Conservation (phyloP, 2,113 vertebrate species). For the Rhineura floridana region DNA sequence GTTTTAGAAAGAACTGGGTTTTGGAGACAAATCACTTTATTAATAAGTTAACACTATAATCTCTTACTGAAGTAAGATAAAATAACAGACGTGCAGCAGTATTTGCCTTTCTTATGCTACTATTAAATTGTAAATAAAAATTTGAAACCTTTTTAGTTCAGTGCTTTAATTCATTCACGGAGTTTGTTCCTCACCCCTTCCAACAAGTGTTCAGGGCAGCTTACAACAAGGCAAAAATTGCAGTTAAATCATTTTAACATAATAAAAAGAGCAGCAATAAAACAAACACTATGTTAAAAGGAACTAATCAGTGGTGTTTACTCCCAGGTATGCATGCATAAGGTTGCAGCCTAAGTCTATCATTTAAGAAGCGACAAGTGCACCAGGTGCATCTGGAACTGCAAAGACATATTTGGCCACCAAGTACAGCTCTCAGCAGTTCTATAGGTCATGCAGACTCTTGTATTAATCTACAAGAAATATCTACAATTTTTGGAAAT, state of each 20-base stretch:
- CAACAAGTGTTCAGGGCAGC: not conserved
- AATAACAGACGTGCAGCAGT: not conserved
- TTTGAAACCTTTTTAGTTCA: not conserved
- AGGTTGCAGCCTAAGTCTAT: not conserved
- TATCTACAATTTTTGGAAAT: no score
- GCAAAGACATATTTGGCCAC: not conserved
- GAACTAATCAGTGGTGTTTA: not conserved
- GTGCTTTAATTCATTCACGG: not conserved
- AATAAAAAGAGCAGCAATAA: not conserved
- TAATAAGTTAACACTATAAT: not conserved
- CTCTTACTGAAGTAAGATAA: not conserved
- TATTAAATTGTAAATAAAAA: conserved; percentile 18
- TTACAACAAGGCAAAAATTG: not conserved
- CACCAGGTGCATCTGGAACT: not conserved
- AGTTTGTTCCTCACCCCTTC: not conserved
- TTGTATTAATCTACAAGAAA: no score
- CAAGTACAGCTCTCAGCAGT: not conserved
- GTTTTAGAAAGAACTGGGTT: conserved; percentile 45
- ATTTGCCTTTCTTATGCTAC: not conserved
- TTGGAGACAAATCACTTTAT: conserved; percentile 30
- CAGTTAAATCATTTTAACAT: not conserved
- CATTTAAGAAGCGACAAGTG: not conserved
- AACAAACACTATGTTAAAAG: no score
- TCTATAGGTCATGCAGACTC: not conserved
- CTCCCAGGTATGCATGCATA: not conserved